Base-by-base conservation (phyloP, 2,113 vertebrate genomes). In the Rhinolophus ferrumequinum region DNA sequence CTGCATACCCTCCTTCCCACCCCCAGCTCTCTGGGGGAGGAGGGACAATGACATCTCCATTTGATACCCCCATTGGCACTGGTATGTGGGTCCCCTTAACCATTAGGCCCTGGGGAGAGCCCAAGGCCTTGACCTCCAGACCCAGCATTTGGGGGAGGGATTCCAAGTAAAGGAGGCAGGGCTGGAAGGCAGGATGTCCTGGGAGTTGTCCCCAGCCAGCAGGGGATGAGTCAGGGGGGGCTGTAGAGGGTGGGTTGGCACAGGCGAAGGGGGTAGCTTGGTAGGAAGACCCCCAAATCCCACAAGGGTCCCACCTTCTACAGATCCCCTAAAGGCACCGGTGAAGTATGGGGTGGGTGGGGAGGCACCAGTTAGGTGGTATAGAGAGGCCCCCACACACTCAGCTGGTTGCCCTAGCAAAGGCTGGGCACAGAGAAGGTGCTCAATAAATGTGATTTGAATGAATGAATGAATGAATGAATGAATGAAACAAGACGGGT, bases 321-420 rank as follows among this genome's bases (percentile, higher is more conserved):
- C 75, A 84, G 88, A 86, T 89, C 81, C 92, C 87, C 73, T 52
- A 72, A 97, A 98, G 97, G 96, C 97, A 98, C 93, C 6, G 0
- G 62, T 94, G 77, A 97, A 93, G 19, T 82, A 44, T 60, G 70
- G 21, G 56, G 82, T 73, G 44, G 81, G n/a, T 83, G 35, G 80
- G 19, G 15, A 93, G 92, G 85, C 93, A 94, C 87, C 44, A 1
- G 9, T 81, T 16, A 67, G 44, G 47, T 64, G 47, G 81, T 30
- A 6, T 14, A 54, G 33, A 81, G 28, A 72, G 19, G 33, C 54
- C 56, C 44, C 1, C 58, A 15, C 28, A 60, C 50, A 77, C 26
- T 64, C 35, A n/a, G 88, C 87, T 93, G 94, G 88, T 85, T 69
- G 72, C 18, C 69, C 84, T 88, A 77, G 90, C 92, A 77, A 33